Evolutionary conservation across 2,888 invertebrate genomes (phyloP).

Genomic region (Lasioglossum morio): DNA sequence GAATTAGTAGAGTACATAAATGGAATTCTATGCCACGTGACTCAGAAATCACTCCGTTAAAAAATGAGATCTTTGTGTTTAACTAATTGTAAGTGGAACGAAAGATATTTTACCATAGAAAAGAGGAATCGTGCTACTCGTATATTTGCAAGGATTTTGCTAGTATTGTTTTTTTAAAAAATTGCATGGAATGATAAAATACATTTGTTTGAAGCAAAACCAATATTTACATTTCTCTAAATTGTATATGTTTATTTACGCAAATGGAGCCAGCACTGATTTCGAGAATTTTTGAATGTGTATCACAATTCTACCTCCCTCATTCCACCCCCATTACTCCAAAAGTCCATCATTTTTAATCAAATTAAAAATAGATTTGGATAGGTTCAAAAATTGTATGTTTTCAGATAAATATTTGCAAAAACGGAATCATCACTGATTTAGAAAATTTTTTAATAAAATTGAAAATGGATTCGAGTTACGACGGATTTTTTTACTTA

Average conservation of each 20-base stretch:
- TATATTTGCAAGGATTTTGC: not conserved
- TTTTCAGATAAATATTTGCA: not conserved
- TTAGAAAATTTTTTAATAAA: not conserved
- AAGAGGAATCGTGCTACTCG: not conserved
- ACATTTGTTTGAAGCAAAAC: not conserved
- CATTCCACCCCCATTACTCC: not conserved
- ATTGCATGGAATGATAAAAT: not conserved
- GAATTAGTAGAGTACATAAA: not conserved
- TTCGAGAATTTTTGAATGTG: not conserved
- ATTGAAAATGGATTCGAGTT: not conserved
- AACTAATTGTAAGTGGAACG: not conserved
- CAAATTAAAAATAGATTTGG: not conserved
- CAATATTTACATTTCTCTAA: not conserved
- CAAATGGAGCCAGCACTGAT: not conserved
- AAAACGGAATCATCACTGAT: not conserved
- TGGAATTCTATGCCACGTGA: constrained; percentile 13
- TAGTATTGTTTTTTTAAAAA: not conserved
- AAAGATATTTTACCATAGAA: not conserved
- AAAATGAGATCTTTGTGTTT: not conserved
- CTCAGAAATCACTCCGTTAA: not conserved
- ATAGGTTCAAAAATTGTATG: too few relatives aligned
- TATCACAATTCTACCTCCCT: not conserved
- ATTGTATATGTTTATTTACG: not conserved
- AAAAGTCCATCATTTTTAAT: not conserved
- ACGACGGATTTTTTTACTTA: not conserved